Base-by-base conservation (phyloP, 1,140 invertebrate species). In the Steinernema feltiae region DNA sequence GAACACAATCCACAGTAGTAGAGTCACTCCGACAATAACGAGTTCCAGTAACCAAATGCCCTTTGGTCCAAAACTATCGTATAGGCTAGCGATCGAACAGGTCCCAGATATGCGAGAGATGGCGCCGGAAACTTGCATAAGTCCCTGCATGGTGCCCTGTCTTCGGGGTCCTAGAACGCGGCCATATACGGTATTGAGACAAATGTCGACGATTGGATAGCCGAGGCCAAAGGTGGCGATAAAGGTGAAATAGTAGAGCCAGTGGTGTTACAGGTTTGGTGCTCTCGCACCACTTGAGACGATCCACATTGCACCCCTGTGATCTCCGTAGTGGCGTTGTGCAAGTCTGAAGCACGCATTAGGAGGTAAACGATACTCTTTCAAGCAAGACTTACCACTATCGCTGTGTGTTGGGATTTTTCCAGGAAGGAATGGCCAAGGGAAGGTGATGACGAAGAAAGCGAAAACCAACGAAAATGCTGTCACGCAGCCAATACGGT, bases 201-300 rank as follows among this genome's bases (percentile, higher is more conserved):
- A 15, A 69, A 73, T 73, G 30, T 30, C 48, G 35, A 73, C 1
- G 30, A 48, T 18, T 17, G 72, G 15, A 63, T 41, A 73, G 2
- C 32, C 72, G 24, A 73, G 18, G 2, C 72, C 35, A 17, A 73
- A 15, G 18, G 27, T 15, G 15, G 48, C n/a, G 2, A 48, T 30
- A 69, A 53, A 48, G 35, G 27, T 53, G 27, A 69, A 3, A 35
- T 73, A 73, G 35, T 53, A 73, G 30, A 69, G 72, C 17, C 48
- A 73, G 7, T 1, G 35, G 31, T 27, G 21, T 21, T 2, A 46
- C 24, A 3, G 31, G 72, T n/a, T 30, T 73, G 1, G 48, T 24
- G 29, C 1, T 15, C 21, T 70, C 31, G 35, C 72, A 73, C 72
- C 72, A 73, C 2, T 30, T 18, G 48, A 69, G 48, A 2, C 24